Conservation (phyloP, 2,888 invertebrate genomes). For the Andrena flavipes region DNA sequence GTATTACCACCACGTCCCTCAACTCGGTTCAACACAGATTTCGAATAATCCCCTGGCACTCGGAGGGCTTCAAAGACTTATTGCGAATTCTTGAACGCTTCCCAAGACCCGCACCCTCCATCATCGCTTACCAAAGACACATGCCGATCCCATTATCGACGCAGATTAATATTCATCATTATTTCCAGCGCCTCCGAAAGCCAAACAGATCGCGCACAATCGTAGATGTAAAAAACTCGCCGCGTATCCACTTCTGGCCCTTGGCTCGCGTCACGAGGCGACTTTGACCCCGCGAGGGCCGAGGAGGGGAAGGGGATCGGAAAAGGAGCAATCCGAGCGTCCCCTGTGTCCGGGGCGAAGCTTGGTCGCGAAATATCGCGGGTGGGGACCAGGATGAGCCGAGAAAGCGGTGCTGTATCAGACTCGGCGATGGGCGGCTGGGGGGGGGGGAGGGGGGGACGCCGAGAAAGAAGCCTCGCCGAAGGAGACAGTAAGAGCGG, state of each 20-base stretch:
- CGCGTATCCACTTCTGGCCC: slow-evolving; percentile 13
- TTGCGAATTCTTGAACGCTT: too few species aligned
- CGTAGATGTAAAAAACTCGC: background rate
- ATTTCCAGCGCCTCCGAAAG: too few species aligned
- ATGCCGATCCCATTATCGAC: too few species aligned
- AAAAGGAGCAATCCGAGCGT: background rate
- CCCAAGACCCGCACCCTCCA: too few species aligned
- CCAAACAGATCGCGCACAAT: background rate
- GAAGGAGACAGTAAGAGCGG: slow-evolving; percentile 46
- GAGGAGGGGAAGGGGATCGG: background rate
- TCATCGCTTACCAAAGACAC: too few species aligned
- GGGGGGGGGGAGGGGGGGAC: background rate
- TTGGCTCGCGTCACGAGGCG: background rate
- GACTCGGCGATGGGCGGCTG: background rate
- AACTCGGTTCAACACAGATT: too few species aligned
- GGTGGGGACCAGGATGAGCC: background rate
- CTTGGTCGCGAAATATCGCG: slow-evolving; percentile 12
- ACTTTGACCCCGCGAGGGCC: slow-evolving; percentile 14
- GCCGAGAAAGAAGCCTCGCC: slow-evolving; percentile 47
- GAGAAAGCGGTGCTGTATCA: slow-evolving; percentile 38
- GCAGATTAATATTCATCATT: too few species aligned
- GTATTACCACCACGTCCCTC: too few species aligned
- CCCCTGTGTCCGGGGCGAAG: background rate
- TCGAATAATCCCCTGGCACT: too few species aligned
- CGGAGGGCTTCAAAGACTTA: too few species aligned